These are phyloP conservation scores for Crossaster papposus DNA, from an alignment of 53 echinoderm and acorn worm genomes.

Conservation along the genomic window DNA sequence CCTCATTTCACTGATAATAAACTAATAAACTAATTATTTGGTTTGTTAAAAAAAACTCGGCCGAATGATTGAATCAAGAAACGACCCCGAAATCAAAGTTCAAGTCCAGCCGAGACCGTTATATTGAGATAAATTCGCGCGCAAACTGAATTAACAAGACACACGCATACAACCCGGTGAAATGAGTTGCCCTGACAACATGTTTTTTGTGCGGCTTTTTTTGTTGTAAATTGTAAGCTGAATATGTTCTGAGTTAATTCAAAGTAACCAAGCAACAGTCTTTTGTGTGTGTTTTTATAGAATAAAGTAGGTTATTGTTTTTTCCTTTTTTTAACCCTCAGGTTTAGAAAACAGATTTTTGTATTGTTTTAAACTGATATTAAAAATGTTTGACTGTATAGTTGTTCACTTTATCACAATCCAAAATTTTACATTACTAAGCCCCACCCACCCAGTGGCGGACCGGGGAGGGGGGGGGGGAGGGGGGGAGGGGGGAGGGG, in stretches of 20 bases:
- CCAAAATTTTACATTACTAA: no score
- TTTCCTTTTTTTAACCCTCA: no score
- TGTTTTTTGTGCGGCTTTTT: not conserved
- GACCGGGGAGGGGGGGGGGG: no score
- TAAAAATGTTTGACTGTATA: no score
- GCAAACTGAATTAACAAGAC: slow-evolving; percentile 18
- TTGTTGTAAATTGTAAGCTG: not conserved
- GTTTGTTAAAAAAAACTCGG: not conserved
- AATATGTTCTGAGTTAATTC: not conserved
- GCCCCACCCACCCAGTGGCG: no score
- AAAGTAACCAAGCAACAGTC: not conserved
- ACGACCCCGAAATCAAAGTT: slow-evolving; percentile 51
- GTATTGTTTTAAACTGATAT: no score
- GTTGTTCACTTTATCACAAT: no score
- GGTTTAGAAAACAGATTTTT: no score
- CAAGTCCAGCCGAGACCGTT: not conserved
- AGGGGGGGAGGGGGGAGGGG: no score
- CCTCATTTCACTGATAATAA: not conserved
- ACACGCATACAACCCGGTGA: not conserved
- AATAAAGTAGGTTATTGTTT: not conserved
- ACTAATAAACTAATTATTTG: not conserved
- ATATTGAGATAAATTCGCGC: slow-evolving; percentile 15
- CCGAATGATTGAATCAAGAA: not conserved
- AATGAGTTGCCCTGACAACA: not conserved
- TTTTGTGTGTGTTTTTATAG: not conserved